phyloP scores from a whole-genome alignment of 2,113 vertebrate species.

The Crocuta crocuta region DNA sequence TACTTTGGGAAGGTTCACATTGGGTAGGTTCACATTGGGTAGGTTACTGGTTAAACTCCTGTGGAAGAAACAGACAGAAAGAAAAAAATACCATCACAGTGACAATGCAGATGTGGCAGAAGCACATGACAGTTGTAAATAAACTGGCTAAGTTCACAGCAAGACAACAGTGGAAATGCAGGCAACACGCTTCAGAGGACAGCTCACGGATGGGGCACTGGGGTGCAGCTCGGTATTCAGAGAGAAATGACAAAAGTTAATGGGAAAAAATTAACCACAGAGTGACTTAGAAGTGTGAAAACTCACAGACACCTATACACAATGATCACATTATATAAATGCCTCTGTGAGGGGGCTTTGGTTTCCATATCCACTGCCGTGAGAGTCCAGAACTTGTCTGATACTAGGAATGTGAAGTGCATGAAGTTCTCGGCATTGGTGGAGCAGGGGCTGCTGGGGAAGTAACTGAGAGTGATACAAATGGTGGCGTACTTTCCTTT shows the following conservation, averaged over 20 bases:
- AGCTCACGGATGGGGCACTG: constrained; percentile 84
- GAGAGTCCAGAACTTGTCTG: not conserved
- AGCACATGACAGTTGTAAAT: constrained; percentile 92
- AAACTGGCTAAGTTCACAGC: constrained; percentile 86
- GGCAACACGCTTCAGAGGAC: constrained; percentile 84
- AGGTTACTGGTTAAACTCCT: constrained; percentile 99
- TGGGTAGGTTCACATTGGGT: constrained; percentile 99
- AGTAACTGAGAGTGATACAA: not conserved
- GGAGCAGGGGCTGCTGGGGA: not conserved
- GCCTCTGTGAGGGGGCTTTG: not conserved
- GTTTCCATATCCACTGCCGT: not conserved
- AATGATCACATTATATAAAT: constrained; percentile 22
- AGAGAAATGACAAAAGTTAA: constrained; percentile 49
- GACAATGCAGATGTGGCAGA: constrained; percentile 96
- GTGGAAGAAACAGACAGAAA: constrained; percentile 99
- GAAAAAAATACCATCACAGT: constrained; percentile 99
- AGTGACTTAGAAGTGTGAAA: not conserved
- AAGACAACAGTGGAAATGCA: constrained; percentile 82
- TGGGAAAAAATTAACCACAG: constrained; percentile 25
- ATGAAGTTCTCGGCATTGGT: not conserved
- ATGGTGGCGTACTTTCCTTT: not conserved
- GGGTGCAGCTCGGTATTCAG: constrained; percentile 66
- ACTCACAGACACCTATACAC: not conserved
- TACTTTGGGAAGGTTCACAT: constrained; percentile 99
- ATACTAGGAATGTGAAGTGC: not conserved